Conservation (phyloP, 2,888 invertebrate genomes). For the Noctua pronuba region DNA sequence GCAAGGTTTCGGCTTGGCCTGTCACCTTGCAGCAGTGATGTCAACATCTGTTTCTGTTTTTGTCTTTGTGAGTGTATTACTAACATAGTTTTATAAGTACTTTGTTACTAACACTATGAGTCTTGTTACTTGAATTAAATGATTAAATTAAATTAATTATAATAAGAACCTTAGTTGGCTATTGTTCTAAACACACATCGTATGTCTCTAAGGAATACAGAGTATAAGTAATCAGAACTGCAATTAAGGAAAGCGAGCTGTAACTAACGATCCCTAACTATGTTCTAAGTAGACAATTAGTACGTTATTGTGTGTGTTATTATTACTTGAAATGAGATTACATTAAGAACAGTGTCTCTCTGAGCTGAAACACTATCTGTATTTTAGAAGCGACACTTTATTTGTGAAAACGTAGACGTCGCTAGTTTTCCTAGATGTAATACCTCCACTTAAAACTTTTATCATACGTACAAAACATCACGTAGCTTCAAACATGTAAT, state of each 20-base stretch:
- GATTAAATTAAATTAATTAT: too few relatives aligned
- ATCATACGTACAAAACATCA: not conserved
- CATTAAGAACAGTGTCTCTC: not conserved
- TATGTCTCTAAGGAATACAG: not conserved
- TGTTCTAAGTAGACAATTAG: conserved; percentile 18
- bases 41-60: too few relatives aligned
- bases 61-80: too few relatives aligned
- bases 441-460: not conserved
- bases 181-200: not conserved
- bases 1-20: too few relatives aligned
- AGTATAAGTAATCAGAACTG: not conserved
- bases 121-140: too few relatives aligned
- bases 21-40: too few relatives aligned
- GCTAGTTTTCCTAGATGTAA: not conserved
- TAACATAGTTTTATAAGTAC: too few relatives aligned
- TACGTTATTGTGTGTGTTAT: conserved; percentile 15
- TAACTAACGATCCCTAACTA: conserved; percentile 11
- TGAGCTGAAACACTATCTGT: not conserved
- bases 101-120: too few relatives aligned
- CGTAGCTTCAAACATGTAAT: not conserved
- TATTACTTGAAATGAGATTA: conserved; percentile 1
- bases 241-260: conserved; percentile 8
- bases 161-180: too few relatives aligned
- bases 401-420: not conserved
- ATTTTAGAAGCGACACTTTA: not conserved